Conservation (phyloP, 1,140 invertebrate species). For the Brachystomella parvula region DNA sequence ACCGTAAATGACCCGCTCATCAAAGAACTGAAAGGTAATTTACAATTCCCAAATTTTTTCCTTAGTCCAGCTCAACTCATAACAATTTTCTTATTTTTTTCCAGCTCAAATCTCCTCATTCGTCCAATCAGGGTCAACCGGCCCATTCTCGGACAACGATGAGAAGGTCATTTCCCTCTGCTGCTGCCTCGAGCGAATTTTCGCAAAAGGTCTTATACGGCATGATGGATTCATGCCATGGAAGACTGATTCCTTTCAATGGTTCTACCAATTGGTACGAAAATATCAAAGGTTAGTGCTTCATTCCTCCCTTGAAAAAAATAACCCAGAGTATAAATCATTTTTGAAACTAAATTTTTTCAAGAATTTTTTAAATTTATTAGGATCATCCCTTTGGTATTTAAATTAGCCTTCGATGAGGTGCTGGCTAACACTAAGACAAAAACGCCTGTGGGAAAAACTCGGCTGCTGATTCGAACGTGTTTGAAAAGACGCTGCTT, state of each 20-base stretch:
- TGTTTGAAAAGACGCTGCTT: constrained; percentile 32
- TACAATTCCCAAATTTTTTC: not conserved
- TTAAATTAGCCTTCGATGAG: constrained; percentile 32
- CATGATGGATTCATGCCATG: constrained; percentile 36
- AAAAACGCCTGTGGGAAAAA: constrained; percentile 30
- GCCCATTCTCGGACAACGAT: constrained; percentile 27
- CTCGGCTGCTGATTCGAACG: constrained; percentile 27
- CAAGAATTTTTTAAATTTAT: not conserved
- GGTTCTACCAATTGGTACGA: constrained; percentile 35
- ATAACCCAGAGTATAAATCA: not conserved
- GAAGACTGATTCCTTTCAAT: constrained; percentile 35
- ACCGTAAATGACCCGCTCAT: constrained; percentile 33
- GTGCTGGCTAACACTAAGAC: constrained; percentile 28
- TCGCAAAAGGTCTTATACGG: constrained; percentile 31
- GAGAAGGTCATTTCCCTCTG: constrained; percentile 30
- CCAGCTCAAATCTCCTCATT: constrained; percentile 23
- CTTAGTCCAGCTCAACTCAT: not conserved
- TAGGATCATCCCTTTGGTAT: constrained; percentile 19
- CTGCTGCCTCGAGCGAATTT: constrained; percentile 30
- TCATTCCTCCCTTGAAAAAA: not conserved
- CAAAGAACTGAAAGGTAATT: constrained; percentile 33
- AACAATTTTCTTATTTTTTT: constrained; percentile 8
- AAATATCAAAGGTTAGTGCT: constrained; percentile 31
- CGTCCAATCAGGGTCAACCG: constrained; percentile 4
- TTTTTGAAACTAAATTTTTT: not conserved